Conservation (phyloP, 2,797 vertebrate genomes). For the Dallia pectoralis region DNA sequence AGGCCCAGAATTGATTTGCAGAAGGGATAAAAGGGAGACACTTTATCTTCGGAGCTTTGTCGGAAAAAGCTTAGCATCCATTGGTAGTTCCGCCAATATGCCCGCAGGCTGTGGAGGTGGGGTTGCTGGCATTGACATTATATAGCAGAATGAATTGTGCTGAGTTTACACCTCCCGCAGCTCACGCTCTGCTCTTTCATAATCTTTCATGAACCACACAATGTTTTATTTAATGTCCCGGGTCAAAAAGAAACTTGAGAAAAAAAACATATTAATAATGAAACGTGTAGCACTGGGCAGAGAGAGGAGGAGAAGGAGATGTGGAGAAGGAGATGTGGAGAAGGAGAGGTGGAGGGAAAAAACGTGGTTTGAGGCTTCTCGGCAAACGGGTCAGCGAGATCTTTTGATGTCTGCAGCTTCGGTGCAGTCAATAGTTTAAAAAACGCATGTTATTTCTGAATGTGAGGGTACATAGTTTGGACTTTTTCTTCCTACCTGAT, state of each 20-base stretch:
- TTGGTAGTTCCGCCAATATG: slow-evolving; percentile 97
- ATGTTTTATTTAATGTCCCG: slow-evolving; percentile 99
- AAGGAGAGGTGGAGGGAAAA: slow-evolving; percentile 60
- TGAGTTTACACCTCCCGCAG: slow-evolving; percentile 94
- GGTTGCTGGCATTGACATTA: slow-evolving; percentile 93
- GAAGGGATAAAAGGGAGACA: slow-evolving; percentile 99
- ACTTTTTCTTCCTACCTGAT: slow-evolving; percentile 72
- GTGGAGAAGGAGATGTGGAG: slow-evolving; percentile 21
- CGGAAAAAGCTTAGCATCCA: slow-evolving; percentile 99
- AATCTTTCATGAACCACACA: slow-evolving; percentile 98
- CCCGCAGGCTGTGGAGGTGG: slow-evolving; percentile 84
- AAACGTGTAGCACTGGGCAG: slow-evolving; percentile 73
- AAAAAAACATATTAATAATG: slow-evolving; percentile 88
- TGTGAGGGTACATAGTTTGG: slow-evolving; percentile 76
- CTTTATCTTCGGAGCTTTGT: slow-evolving; percentile 99
- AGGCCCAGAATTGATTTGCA: slow-evolving; percentile 99
- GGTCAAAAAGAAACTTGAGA: slow-evolving; percentile 96
- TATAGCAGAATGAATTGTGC: slow-evolving; percentile 92
- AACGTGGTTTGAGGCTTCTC: slow-evolving; percentile 79
- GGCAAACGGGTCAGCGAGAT: slow-evolving; percentile 82
- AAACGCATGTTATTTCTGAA: slow-evolving; percentile 83
- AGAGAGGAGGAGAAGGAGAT: slow-evolving; percentile 58
- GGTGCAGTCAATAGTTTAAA: slow-evolving; percentile 85
- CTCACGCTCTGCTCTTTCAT: slow-evolving; percentile 95
- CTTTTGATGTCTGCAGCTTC: slow-evolving; percentile 82